Evolutionary conservation across 2,888 invertebrate species (phyloP).

Genomic region (Zhuqinia jingwanae): DNA sequence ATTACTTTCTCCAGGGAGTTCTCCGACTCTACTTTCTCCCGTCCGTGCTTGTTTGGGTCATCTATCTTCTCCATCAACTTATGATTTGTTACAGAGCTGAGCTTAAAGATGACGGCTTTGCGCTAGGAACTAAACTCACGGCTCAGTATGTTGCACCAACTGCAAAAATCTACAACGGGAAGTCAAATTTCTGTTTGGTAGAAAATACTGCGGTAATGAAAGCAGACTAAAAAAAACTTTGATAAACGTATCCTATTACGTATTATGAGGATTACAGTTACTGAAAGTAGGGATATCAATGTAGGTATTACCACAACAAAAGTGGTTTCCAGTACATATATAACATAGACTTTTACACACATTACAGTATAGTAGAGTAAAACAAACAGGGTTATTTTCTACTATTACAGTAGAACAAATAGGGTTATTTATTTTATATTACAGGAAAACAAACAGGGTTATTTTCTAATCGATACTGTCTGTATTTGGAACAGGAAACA

Average conservation of each 20-base stretch:
- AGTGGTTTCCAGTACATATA: too few relatives aligned
- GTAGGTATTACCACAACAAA: too few relatives aligned
- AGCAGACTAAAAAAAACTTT: constrained; percentile 10
- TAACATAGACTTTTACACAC: too few relatives aligned
- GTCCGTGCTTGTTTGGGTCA: constrained; percentile 74
- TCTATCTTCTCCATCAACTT: constrained; percentile 70
- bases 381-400: constrained; percentile 55
- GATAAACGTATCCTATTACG: background rate
- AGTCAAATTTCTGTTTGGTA: constrained; percentile 61
- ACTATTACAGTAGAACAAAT: constrained; percentile 35
- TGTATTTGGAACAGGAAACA: background rate
- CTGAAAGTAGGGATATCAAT: background rate
- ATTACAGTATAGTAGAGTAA: too few relatives aligned
- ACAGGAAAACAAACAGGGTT: constrained; percentile 49
- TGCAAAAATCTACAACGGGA: constrained; percentile 63
- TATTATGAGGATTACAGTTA: background rate
- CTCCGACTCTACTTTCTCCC: constrained; percentile 74
- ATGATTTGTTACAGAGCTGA: constrained; percentile 65
- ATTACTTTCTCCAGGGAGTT: constrained; percentile 74
- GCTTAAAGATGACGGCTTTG: constrained; percentile 51
- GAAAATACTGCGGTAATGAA: constrained; percentile 57
- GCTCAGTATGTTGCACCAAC: constrained; percentile 48
- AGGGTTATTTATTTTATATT: too few relatives aligned
- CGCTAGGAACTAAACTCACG: constrained; percentile 50
- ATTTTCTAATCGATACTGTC: constrained; percentile 22